Evolutionary conservation across 1,140 invertebrate species (phyloP).

Genomic region (Heliothis subflexa): DNA sequence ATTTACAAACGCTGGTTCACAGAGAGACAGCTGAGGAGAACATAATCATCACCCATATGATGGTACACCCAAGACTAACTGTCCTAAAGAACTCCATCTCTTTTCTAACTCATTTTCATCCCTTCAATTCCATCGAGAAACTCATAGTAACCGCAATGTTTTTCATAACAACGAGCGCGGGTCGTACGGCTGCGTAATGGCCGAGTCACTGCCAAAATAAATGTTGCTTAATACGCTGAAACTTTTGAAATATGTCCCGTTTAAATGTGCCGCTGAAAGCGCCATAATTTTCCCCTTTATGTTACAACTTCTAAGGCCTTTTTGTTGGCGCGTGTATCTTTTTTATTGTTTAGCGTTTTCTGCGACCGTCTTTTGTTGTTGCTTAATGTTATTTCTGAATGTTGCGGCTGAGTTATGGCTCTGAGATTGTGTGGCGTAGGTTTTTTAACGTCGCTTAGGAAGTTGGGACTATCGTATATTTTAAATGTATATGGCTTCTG

Average conservation of each 20-base stretch:
- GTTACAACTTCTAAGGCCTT: slow-evolving; percentile 75
- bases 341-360: slow-evolving; percentile 49
- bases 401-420: slow-evolving; percentile 21
- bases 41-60: too few relatives aligned
- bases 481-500: too few relatives aligned
- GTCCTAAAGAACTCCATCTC: too few relatives aligned
- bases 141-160: slow-evolving; percentile 63
- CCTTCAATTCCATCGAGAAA: slow-evolving; percentile 16
- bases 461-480: background rate
- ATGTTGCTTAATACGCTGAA: slow-evolving; percentile 85
- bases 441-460: slow-evolving; percentile 4
- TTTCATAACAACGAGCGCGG: slow-evolving; percentile 71
- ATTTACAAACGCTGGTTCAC: too few relatives aligned
- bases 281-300: slow-evolving; percentile 82
- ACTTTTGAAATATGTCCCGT: slow-evolving; percentile 85
- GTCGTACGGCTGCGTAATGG: slow-evolving; percentile 71
- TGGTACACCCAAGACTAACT: too few relatives aligned
- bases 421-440: slow-evolving; percentile 14
- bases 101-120: too few relatives aligned
- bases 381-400: slow-evolving; percentile 42
- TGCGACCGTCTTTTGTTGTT: slow-evolving; percentile 38
- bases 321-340: slow-evolving; percentile 59
- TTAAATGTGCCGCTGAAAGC: slow-evolving; percentile 85
- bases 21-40: too few relatives aligned
- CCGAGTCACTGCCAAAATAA: slow-evolving; percentile 84